phyloP scores from a whole-genome alignment of 2,113 vertebrate species.

The Oreotrochilus melanogaster region DNA sequence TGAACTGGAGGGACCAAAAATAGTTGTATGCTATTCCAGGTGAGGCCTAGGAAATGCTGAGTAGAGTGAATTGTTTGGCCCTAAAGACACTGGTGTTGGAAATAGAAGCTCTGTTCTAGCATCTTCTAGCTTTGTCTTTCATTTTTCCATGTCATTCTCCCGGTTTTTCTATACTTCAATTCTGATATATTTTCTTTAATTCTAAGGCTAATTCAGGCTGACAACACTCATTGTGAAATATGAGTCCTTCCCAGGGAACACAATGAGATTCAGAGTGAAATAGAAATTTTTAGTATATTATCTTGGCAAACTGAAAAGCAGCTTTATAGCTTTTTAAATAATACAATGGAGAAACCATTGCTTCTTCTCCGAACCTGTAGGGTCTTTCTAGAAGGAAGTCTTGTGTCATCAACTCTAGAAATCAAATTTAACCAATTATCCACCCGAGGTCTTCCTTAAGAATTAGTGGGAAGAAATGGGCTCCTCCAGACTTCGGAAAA shows the following conservation, averaged over 20 bases:
- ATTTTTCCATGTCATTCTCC: background rate
- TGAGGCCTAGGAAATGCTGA: background rate
- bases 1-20: background rate
- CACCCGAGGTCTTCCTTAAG: accelerated
- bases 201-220: background rate
- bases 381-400: background rate
- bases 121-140: background rate
- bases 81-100: background rate
- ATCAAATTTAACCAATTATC: background rate
- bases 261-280: background rate
- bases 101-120: background rate
- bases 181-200: background rate
- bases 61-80: background rate
- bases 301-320: background rate
- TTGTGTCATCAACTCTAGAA: background rate
- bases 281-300: background rate
- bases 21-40: background rate
- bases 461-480: background rate
- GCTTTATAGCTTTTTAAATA: background rate
- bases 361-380: background rate
- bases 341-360: background rate
- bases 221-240: background rate
- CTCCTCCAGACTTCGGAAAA: background rate
- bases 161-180: background rate
- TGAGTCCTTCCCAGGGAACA: background rate